Conservation (phyloP, 2,113 vertebrate genomes). For the Lycaon pictus region DNA sequence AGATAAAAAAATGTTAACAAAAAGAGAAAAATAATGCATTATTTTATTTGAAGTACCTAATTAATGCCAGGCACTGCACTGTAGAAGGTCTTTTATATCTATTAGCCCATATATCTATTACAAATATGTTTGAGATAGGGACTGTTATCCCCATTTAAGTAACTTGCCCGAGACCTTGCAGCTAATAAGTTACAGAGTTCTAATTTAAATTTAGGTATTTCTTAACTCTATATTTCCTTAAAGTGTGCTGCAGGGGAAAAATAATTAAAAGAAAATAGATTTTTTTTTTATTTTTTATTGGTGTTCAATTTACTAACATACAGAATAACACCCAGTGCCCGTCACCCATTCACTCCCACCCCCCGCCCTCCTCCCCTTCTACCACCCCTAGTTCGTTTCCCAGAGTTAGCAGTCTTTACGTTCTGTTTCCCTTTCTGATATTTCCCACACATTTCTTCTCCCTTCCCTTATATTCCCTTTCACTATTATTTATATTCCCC, state of each 20-base stretch:
- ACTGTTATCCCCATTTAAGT: neutral
- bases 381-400: too few species aligned
- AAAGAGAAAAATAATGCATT: neutral
- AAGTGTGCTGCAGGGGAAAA: neutral
- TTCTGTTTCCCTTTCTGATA: too few species aligned
- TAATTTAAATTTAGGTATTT: slow-evolving; percentile 17
- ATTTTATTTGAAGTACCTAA: neutral
- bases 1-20: slow-evolving; percentile 10
- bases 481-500: too few species aligned
- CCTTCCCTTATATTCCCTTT: too few species aligned
- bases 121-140: neutral
- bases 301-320: too few species aligned
- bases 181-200: neutral
- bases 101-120: neutral
- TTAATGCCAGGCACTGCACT: neutral
- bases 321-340: too few species aligned
- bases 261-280: slow-evolving; percentile 22
- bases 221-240: neutral
- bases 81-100: neutral
- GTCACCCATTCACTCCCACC: too few species aligned
- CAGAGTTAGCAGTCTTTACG: too few species aligned
- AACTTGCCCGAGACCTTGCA: neutral
- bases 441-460: too few species aligned
- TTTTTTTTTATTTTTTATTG: too few species aligned
- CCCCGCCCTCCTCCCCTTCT: too few species aligned